Base-by-base conservation (phyloP, 2,888 invertebrate species). In the Adineta ricciae region DNA sequence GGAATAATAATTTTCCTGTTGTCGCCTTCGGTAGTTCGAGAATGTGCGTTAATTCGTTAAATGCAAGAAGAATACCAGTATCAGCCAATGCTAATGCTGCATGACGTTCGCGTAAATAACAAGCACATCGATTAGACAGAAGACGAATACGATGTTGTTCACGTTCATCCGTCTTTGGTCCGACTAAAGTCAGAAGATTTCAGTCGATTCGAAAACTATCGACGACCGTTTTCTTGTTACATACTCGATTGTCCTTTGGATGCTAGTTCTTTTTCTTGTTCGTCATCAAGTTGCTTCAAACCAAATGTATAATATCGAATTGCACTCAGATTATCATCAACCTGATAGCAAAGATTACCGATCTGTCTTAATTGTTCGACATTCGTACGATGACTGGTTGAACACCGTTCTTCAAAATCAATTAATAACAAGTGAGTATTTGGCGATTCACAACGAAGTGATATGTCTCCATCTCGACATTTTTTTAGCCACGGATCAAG, bases 21-120 rank as follows among this genome's bases (percentile, higher is more conserved):
- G 64, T 19, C 32, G 64, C 64, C 32, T 16, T 4, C 19, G 64
- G 64, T 64, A 32, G 32, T 32, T 64, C 64, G 19, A 64, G 64
- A 19, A 64, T 32, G 32, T 19, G 64, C 16, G 64, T 32, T 64
- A 64, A 32, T 32, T 32, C 64, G 19, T 64, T 32, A 64, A 64
- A 64, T 32, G 64, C 32, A 19, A 64, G 32, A 36, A 64, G 64
- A 4, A 64, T 64, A 32, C 64, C 64, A 64, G 64, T 64, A 64
- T 64, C 64, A 32, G 64, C 64, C 32, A 64, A 64, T 4, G 64
- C 64, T 64, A 64, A 64, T 4, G 64, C 64, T 32, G 64, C 64
- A 64, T 64, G 64, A 64, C 64, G 32, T 64, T 64, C 64, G 19
- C 64, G 64, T 64, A 64, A 24, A 64, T 64, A 64, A 64, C 64